phyloP scores from a whole-genome alignment of 2,797 vertebrate species.

The Enteromius mattozi region DNA sequence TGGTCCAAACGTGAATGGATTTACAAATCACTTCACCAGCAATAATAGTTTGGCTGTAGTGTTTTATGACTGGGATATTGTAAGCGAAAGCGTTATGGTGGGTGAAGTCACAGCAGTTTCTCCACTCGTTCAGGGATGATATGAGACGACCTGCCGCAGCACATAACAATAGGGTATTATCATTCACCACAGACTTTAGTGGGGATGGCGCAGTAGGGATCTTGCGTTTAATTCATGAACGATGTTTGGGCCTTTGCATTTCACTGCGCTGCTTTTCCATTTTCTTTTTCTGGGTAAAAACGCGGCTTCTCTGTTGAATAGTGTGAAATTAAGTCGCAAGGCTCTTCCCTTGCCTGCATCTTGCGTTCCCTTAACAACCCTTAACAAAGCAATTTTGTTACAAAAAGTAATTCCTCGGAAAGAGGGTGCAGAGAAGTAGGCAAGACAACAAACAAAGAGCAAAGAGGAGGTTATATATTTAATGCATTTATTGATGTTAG shows the following conservation, averaged over 20 bases:
- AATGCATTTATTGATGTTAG: not conserved
- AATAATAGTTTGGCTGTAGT: not conserved
- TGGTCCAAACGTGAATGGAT: not conserved
- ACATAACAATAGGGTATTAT: conserved; percentile 7
- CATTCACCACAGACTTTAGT: not conserved
- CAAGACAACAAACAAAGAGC: too few species aligned
- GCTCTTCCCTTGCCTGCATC: not conserved
- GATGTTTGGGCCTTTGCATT: not conserved
- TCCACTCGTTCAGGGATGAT: not conserved
- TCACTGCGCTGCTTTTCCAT: not conserved
- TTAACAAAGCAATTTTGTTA: not conserved
- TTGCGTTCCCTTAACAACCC: not conserved
- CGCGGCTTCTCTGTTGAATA: not conserved
- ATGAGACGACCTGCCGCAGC: not conserved
- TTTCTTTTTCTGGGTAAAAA: not conserved
- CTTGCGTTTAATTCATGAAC: not conserved
- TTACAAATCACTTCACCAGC: not conserved
- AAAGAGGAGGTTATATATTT: not conserved
- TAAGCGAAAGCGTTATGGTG: not conserved
- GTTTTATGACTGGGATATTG: not conserved
- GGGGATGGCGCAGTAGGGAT: not conserved
- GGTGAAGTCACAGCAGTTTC: conserved; percentile 1
- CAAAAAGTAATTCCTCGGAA: not conserved
- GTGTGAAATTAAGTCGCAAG: not conserved
- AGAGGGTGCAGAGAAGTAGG: not conserved